Evolutionary conservation across 2,797 vertebrate species (phyloP), one percentile per base, ranked within the genome.

Genomic region (Acrossocheilus wenchowensis): DNA sequence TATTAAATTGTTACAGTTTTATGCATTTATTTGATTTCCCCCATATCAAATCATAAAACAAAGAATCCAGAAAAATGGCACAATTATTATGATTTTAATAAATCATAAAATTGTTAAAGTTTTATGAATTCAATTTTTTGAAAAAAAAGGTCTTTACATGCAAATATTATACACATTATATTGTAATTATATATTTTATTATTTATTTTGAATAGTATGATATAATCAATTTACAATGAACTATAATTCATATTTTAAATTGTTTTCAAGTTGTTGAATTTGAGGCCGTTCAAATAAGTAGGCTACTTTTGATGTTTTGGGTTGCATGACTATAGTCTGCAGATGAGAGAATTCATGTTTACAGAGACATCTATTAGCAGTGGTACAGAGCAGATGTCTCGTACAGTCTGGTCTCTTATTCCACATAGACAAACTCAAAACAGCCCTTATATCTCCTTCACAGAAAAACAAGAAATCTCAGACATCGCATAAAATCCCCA

Each of bases 301-400:
- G 17, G 30, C 23, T 54, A 10, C 36, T 45, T 83, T 26, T 60
- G 52, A 74, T 45, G 54, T 83, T 34, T 62, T 83, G 69, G 73
- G 39, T 45, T 45, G 68, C 50, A 43, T 43, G 81, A 72, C 21
- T 52, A 72, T 11, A 62, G 21, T n/a, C 52, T 57, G 60, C 3
- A 64, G 39, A 64, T 19, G 43, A 83, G 54, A 75, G n/a, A 74
- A 74, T 34, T 45, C 30, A 60, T 83, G 82, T 83, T 78, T 62
- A 83, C 52, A 60, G 39, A 77, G 36, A 71, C 39, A 72, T 73
- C n/a, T 82, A 72, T 72, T 57, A 60, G 50, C 36, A 73, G 12
- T 73, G 66, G 30, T 23, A 74, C 52, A 50, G 60, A 84, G 73
- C 82, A 84, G 82, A 84, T 84, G 82, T 77, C 73, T 84, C 30